Evolutionary conservation across 92 coral and sea anemone genomes (phyloP), one percentile per base, ranked within the genome.

Genomic region (Palythoa heliodiscus): DNA sequence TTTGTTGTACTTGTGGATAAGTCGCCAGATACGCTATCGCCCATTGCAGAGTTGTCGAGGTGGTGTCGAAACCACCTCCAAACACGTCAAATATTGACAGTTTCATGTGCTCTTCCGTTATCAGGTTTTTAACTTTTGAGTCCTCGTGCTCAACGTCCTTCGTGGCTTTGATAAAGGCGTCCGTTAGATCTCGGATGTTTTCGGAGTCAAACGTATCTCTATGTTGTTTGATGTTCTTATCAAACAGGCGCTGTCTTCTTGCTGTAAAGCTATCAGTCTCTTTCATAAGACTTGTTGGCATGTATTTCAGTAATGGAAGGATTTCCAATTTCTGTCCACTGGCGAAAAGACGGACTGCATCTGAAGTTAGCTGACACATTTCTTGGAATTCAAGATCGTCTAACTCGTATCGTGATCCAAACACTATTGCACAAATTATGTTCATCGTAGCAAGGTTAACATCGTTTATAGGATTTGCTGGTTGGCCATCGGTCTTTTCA

Each of bases 61-160:
- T 89, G 48, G 95, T 92, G 79, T 92, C 92, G 19, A 86, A 80
- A 25, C 95, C 95, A 17, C 91, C 95, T 12, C 77, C 77, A 64
- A 92, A 92, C 2, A 86, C 67, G 74, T 92, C 95, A 48, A 84
- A 77, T 52, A 92, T 70, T 29, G 89, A 84, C 84, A 88, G 81
- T 38, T 84, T 89, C 70, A 92, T 82, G 60, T 92, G 88, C n/a
- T 87, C 89, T 35, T 89, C 88, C 20, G 90, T 87, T 74, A 92
- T 82, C 17, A 84, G 82, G 3, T 88, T 25, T 35, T 84, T 83
- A 47, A 67, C 60, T 14, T 25, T 60, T 17, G 68, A 50, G 52
- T 82, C 86, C n/a, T 71, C 48, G 17, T 87, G 66, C 17, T 83
- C 89, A 57, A 78, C 84, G 17, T 92, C 95, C 17, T 11, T 20